phyloP scores from a whole-genome alignment of 1,140 invertebrate species.

The Whitmania pigra region DNA sequence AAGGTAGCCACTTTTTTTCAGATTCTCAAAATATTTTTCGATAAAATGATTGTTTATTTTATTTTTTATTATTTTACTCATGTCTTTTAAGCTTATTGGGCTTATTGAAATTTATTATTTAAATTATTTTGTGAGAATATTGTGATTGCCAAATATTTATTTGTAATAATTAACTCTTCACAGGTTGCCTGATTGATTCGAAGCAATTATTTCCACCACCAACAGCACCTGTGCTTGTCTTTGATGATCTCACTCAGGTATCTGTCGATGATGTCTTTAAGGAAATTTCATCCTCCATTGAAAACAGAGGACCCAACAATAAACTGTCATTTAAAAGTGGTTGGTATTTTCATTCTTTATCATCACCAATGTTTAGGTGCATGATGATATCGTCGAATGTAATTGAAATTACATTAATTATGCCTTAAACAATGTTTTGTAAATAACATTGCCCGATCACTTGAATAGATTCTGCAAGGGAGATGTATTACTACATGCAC shows the following conservation, averaged over 20 bases:
- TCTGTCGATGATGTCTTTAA: constrained; percentile 33
- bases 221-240: constrained; percentile 30
- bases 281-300: constrained; percentile 32
- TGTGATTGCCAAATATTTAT: neutral
- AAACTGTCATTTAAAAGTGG: constrained; percentile 3
- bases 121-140: too few relatives aligned
- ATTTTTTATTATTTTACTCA: too few relatives aligned
- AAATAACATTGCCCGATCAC: too few relatives aligned
- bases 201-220: neutral
- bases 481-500: constrained; percentile 28
- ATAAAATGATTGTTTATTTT: too few relatives aligned
- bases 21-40: too few relatives aligned
- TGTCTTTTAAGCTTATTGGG: too few relatives aligned
- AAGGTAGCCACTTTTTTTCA: constrained; percentile 25
- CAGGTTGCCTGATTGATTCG: constrained; percentile 16
- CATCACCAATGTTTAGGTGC: too few relatives aligned
- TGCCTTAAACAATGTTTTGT: too few relatives aligned
- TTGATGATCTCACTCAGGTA: constrained; percentile 35
- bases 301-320: constrained; percentile 31
- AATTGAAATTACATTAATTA: too few relatives aligned
- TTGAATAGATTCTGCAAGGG: neutral
- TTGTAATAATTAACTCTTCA: neutral
- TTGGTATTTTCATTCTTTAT: neutral
- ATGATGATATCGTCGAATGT: too few relatives aligned
- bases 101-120: too few relatives aligned